Percentiles rank a stretch among this genome's conserved stretches.
Conservation (phyloP, 2,888 invertebrate genomes). For the Polymixis lichenea region DNA sequence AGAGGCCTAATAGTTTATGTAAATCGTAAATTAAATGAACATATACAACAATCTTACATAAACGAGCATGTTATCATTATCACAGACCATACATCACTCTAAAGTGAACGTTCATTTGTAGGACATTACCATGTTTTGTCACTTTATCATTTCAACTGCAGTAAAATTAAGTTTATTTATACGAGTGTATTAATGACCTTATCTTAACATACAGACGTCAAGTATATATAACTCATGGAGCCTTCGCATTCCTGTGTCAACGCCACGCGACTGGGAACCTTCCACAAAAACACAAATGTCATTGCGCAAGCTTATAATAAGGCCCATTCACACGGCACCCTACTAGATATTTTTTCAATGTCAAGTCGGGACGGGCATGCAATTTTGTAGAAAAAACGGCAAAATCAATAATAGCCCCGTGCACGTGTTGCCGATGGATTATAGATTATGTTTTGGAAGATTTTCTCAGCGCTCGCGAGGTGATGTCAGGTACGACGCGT, state of each 20-base stretch:
- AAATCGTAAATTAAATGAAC: conserved; percentile 53
- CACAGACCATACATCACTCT: conserved; percentile 34
- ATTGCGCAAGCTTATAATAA: conserved; percentile 90
- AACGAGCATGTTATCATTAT: conserved; percentile 49
- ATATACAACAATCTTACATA: conserved; percentile 49
- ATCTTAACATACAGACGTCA: conserved; percentile 55
- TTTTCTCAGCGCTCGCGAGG: conserved; percentile 86
- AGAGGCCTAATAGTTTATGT: conserved; percentile 16
- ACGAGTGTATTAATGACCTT: conserved; percentile 55
- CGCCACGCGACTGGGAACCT: conserved; percentile 83
- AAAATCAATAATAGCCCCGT: conserved; percentile 89
- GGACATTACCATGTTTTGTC: conserved; percentile 49
- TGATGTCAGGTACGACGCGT: conserved; percentile 83
- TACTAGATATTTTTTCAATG: conserved; percentile 86
- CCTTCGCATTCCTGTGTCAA: conserved; percentile 73
- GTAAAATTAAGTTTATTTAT: conserved; percentile 58
- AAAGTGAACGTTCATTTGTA: conserved; percentile 36
- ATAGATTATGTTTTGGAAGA: conserved; percentile 88
- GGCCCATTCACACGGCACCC: conserved; percentile 87
- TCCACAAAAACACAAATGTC: conserved; percentile 85
- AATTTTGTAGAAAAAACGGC: conserved; percentile 89
- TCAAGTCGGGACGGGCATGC: conserved; percentile 85
- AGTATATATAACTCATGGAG: conserved; percentile 64
- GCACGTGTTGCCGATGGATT: conserved; percentile 90
- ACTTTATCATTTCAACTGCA: conserved; percentile 51